Base-by-base conservation (phyloP, 2,797 vertebrate species). In the Acestrorhynchus altus region DNA sequence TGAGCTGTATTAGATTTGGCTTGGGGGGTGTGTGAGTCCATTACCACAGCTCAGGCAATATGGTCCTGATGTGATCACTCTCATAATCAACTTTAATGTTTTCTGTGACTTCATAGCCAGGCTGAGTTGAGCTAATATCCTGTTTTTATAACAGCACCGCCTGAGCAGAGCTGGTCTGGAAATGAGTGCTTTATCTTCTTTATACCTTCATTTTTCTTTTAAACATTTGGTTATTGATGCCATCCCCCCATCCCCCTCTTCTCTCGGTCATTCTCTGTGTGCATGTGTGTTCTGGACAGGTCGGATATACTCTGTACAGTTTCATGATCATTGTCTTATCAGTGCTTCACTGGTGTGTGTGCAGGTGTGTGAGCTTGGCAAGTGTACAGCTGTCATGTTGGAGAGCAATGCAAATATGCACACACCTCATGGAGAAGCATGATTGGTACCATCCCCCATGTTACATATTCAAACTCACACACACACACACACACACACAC, bases 71-170 rank as follows among this genome's bases (percentile, higher is more conserved):
- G 72, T 70, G 56, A 75, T 78, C 72, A 46, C 56, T 76, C 40
- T 56, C 39, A 68, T 68, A 63, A 79, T 78, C 61, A 79, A 69
- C 80, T 72, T 76, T 76, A 82, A 76, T 79, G 54, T 72, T 61
- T 75, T 13, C 64, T 5, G 8, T 39, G 51, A 72, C 44, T 79
- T 59, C 39, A 56, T 35, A 28, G n/a, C n/a, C 24, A 40, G 57
- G 13, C 9, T 15, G 54, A 42, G 54, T 67, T 68, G 61, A 68
- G 56, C 57, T 76, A 82, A 76, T 79, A 72, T 75, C 49, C 72
- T 74, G 66, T 39, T 72, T 79, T 76, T 76, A 76, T 64, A 72
- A 47, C 68, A 67, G 5, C 40, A 49, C 22, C 71, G 80, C 35
- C 66, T 63, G 57, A 56, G 59, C 71, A 46, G 63, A 54, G 44